These are phyloP conservation scores for Perca fluviatilis DNA, from an alignment of 2,113 vertebrate genomes.

Conservation along the genomic window DNA sequence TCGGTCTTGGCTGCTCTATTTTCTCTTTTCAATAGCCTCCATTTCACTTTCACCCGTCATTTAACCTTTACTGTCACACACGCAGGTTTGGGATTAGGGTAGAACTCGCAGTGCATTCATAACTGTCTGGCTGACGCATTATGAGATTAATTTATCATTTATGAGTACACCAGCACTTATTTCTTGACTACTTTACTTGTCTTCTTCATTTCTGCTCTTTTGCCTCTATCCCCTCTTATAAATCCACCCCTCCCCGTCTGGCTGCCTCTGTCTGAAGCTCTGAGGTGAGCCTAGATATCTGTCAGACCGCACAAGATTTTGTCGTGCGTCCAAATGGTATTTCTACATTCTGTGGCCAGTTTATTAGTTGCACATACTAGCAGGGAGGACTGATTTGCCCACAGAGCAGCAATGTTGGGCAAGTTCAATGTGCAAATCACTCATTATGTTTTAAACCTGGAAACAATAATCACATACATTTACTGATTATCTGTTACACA, in stretches of 20 bases:
- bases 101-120: conserved; percentile 44
- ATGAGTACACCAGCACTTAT: conserved; percentile 34
- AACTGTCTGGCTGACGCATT: conserved; percentile 57
- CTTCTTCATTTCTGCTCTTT: conserved; percentile 46
- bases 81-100: conserved; percentile 47
- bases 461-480: neutral
- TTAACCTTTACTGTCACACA: conserved; percentile 60
- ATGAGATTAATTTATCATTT: conserved; percentile 60
- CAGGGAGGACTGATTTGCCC: neutral
- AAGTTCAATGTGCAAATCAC: conserved; percentile 10
- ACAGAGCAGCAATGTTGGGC: neutral
- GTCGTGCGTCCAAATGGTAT: conserved; percentile 34
- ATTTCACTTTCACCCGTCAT: conserved; percentile 61
- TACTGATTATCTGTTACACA: neutral
- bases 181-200: conserved; percentile 37
- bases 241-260: conserved; percentile 26
- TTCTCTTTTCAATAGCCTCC: conserved; percentile 48
- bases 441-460: neutral
- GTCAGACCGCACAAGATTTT: conserved; percentile 58
- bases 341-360: conserved; percentile 40
- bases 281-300: conserved; percentile 51
- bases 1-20: conserved; percentile 41
- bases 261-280: conserved; percentile 35
- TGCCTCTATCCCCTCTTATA: conserved; percentile 10
- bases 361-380: conserved; percentile 23